Conservation (phyloP, 2,888 invertebrate species). For the Trichogramma evanescens region DNA sequence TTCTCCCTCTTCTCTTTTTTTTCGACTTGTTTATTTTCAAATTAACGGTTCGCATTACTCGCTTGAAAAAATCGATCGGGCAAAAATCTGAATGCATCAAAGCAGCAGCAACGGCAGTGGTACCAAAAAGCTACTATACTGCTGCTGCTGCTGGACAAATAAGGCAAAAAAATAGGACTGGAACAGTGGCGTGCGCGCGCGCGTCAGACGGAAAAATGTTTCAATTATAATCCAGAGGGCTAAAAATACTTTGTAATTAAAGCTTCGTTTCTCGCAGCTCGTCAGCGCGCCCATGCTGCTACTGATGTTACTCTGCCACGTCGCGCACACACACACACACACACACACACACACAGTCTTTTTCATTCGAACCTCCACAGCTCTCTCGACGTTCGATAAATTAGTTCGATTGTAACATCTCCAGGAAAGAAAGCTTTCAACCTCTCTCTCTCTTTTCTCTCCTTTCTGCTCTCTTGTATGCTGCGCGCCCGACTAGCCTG, state of each 20-base stretch:
- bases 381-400: constrained; percentile 8
- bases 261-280: background rate
- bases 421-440: background rate
- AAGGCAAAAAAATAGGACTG: constrained; percentile 5
- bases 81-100: too few relatives aligned
- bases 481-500: too few relatives aligned
- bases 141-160: background rate
- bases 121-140: too few relatives aligned
- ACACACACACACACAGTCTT: constrained; percentile 1
- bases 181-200: background rate
- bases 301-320: too few relatives aligned
- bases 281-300: background rate
- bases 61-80: too few relatives aligned
- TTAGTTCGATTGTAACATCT: background rate
- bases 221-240: constrained; percentile 9
- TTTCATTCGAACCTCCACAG: background rate
- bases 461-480: too few relatives aligned
- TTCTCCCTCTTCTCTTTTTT: too few relatives aligned
- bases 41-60: too few relatives aligned
- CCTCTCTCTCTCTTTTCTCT: background rate
- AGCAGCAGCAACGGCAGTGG: too few relatives aligned
- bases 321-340: too few relatives aligned
- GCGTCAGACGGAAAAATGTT: constrained; percentile 1
- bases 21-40: too few relatives aligned
- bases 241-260: constrained; percentile 22